Percentiles rank a stretch among this genome's conserved stretches.
Conservation (phyloP, 2,797 vertebrate genomes). For the Balearica regulorum region DNA sequence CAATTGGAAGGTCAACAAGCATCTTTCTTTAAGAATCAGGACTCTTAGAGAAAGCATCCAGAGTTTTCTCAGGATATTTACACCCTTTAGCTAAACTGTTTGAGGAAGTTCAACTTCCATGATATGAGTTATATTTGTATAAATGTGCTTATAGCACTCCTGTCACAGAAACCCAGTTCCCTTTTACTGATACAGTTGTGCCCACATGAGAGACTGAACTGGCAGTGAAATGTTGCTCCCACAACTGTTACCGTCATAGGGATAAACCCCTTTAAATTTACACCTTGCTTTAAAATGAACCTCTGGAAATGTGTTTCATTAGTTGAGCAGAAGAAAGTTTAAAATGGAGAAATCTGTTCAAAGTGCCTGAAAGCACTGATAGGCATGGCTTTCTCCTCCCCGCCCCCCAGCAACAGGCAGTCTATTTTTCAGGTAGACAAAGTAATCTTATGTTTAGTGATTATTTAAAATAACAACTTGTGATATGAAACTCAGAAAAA, state of each 20-base stretch:
- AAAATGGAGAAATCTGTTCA: neutral
- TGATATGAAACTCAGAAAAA: neutral
- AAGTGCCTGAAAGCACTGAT: neutral
- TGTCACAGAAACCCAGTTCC: neutral
- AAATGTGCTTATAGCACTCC: neutral
- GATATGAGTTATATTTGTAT: neutral
- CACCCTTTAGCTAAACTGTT: neutral
- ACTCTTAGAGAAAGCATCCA: neutral
- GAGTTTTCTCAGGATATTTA: neutral
- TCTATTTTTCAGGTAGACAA: neutral
- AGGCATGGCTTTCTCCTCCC: neutral
- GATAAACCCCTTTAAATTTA: neutral
- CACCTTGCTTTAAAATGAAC: neutral
- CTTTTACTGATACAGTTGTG: neutral
- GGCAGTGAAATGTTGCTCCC: neutral
- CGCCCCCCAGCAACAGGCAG: neutral
- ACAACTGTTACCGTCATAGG: neutral
- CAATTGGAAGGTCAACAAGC: neutral
- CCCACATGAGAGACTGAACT: neutral
- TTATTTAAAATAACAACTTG: neutral
- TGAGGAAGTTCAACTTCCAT: neutral
- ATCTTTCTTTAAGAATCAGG: neutral
- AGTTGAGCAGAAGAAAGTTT: neutral
- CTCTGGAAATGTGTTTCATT: neutral
- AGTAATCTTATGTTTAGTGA: neutral